Evolutionary conservation across 2,888 invertebrate species (phyloP), one percentile per base, ranked within the genome.

Genomic region (Thalpophila matura): DNA sequence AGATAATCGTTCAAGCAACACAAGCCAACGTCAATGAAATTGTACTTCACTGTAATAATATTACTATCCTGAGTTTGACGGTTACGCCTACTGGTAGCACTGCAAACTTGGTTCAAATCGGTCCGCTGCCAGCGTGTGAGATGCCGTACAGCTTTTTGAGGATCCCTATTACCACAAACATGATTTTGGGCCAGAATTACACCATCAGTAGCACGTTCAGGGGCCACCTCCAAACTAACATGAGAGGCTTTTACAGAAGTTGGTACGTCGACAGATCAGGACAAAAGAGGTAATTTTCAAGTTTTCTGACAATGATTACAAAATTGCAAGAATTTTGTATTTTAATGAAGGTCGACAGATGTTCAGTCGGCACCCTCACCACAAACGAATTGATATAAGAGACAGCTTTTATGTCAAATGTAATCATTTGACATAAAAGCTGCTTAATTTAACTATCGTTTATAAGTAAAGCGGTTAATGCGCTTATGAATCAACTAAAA

Each of bases 221-320:
- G 24, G 98, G 98, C 0, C 93, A 95, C 50, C 91, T 98, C 31
- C 97, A 97, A 88, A 96, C 96, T 67, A 95, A 96, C 66, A 95
- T 98, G 86, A 96, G 97, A 89, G 98, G 98, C 20, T 98, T 98
- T 86, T 98, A 98, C 86, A 96, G 97, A 74, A 97, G 97, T 89
- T 97, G 97, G 74, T 98, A 98, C 87, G 91, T 89, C 40, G 95
- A 96, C 67, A 94, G 91, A 53, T 96, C 95, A 65, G 93, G 96
- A 0, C 7, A 7, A 72, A 96, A 95, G 68, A 91, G 91, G 93
- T 91, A 69, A 31, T 18, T 20, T 12, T 20, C 10, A 4, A 7
- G 5, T 33, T 26, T 3, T 12, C 14, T 0, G 9, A 29, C 12
- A 31, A 33, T 20, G 2, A 29, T 45, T 29, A n/a, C n/a, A n/a